These are phyloP conservation scores for Saturnia japonica DNA, from an alignment of 2,888 invertebrate species.

Conservation along the genomic window DNA sequence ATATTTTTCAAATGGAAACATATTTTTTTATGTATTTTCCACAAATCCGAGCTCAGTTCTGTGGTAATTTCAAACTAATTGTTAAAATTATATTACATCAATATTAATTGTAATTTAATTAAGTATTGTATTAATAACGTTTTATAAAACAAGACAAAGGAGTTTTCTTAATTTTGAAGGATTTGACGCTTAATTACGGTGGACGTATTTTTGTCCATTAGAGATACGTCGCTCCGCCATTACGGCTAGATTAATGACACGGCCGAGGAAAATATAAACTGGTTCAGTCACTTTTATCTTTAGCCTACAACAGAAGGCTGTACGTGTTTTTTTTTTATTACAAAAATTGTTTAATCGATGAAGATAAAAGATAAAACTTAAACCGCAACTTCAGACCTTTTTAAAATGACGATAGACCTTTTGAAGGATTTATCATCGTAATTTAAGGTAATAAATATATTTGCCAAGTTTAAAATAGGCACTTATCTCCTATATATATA, in stretches of 20 bases:
- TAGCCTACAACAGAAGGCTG: background rate
- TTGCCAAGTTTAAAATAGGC: no score
- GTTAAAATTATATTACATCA: background rate
- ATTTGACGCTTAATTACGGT: slow-evolving; percentile 65
- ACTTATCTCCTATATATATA: no score
- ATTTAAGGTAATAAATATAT: no score
- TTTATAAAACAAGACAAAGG: background rate
- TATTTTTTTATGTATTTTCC: no score
- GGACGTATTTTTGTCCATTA: slow-evolving; percentile 73
- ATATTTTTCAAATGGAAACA: no score
- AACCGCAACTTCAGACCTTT: no score
- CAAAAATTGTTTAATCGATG: background rate
- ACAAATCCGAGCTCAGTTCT: no score
- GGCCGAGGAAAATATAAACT: slow-evolving; percentile 17
- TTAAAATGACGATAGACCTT: no score
- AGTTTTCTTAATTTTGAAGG: slow-evolving; percentile 37
- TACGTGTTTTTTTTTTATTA: background rate
- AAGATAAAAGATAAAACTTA: no score
- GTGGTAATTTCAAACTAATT: no score
- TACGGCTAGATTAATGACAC: slow-evolving; percentile 67
- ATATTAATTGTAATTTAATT: no score
- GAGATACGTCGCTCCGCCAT: slow-evolving; percentile 65
- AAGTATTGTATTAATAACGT: background rate
- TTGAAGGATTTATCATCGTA: no score
- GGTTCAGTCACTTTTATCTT: slow-evolving; percentile 22